A percentile compares a stretch with the other conserved stretches of the same genome.
phyloP scores from a whole-genome alignment of 2,113 vertebrate genomes.

The Dinomys branickii region DNA sequence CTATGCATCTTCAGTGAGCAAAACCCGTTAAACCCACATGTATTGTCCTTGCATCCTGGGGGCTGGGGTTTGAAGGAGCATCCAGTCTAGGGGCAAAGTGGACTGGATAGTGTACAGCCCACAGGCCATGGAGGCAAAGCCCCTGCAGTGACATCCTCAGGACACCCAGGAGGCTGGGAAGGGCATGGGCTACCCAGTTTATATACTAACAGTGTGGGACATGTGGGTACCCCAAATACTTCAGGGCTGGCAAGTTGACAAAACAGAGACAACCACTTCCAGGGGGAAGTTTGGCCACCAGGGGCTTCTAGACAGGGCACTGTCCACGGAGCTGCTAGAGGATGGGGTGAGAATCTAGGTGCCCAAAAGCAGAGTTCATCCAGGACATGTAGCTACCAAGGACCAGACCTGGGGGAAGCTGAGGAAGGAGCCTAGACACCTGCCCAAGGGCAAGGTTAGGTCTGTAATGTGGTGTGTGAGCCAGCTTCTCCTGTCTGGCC shows the following conservation, averaged over 20 bases:
- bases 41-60: rapidly evolving
- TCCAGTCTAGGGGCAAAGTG: neutral
- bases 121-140: neutral
- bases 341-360: too few species aligned
- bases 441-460: rapidly evolving
- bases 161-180: neutral
- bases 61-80: neutral
- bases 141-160: too few species aligned
- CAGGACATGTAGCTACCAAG: rapidly evolving
- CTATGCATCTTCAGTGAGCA: neutral
- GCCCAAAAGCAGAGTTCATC: neutral
- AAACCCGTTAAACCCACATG: neutral
- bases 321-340: neutral
- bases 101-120: rapidly evolving
- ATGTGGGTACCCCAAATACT: neutral
- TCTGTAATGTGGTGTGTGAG: rapidly evolving
- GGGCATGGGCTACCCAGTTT: neutral
- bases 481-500: too few species aligned
- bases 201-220: neutral
- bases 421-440: neutral
- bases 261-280: too few species aligned
- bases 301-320: neutral
- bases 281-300: neutral
- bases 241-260: neutral
- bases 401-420: too few species aligned